Evolutionary conservation across 2,888 invertebrate genomes (phyloP).

Genomic region (Entomobrya proxima): DNA sequence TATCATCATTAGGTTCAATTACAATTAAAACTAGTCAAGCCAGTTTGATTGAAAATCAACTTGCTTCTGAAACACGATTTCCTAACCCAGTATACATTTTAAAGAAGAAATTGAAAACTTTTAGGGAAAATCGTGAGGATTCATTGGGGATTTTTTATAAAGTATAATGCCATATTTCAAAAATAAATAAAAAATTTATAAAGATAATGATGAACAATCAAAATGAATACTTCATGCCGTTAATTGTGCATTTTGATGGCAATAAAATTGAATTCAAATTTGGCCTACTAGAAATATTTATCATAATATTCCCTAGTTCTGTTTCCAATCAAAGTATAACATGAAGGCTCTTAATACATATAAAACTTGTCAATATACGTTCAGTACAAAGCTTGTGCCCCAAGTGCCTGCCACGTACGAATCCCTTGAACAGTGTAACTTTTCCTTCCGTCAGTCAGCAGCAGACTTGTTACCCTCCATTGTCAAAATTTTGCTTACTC

Average conservation of each 20-base stretch:
- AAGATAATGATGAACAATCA: no score
- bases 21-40: conserved; percentile 53
- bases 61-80: conserved; percentile 9
- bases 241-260: no score
- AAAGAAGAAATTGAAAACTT: not conserved
- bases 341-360: no score
- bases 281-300: no score
- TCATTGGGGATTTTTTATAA: not conserved
- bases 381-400: not conserved
- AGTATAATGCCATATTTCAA: no score
- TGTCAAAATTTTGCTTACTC: conserved; percentile 45
- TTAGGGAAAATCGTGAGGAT: not conserved
- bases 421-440: not conserved
- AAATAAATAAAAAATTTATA: no score
- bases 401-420: not conserved
- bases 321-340: no score
- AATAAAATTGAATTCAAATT: no score
- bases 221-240: no score
- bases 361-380: no score
- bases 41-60: conserved; percentile 38
- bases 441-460: conserved; percentile 16
- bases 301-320: no score
- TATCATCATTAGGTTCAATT: conserved; percentile 38
- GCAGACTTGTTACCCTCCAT: conserved; percentile 9
- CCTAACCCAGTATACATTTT: not conserved